Conservation (phyloP, 2,113 vertebrate genomes). For the Poeciliopsis retropinna region DNA sequence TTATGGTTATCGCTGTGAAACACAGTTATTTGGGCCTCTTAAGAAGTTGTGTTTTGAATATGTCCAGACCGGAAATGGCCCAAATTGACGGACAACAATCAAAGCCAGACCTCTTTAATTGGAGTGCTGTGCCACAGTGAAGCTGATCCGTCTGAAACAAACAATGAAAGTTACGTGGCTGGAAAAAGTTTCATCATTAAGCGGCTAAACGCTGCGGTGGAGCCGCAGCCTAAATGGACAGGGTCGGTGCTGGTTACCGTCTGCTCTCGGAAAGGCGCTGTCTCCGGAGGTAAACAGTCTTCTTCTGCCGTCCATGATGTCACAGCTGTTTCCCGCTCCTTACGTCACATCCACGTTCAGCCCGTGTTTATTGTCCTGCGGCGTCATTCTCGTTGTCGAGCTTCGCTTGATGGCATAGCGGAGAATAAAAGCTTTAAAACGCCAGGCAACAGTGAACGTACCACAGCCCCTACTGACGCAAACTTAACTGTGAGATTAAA, state of each 20-base stretch:
- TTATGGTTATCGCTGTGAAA: not conserved
- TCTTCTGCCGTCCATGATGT: constrained; percentile 38
- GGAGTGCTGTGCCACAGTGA: constrained; percentile 58
- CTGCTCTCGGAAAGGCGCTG: not conserved
- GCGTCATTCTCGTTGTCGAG: not conserved
- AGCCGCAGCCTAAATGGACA: no score
- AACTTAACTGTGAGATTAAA: no score
- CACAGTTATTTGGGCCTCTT: not conserved
- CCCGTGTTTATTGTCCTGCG: not conserved
- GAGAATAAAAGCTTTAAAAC: not conserved
- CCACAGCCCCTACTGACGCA: not conserved
- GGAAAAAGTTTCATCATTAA: not conserved
- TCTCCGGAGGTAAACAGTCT: constrained; percentile 1
- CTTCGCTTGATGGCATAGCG: not conserved
- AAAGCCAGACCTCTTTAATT: constrained; percentile 34
- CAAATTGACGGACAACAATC: not conserved
- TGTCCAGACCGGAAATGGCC: not conserved
- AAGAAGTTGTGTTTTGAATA: not conserved
- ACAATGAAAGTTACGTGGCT: not conserved
- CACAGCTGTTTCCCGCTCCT: no score
- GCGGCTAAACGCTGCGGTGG: no score
- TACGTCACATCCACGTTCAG: not conserved
- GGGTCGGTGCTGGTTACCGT: constrained; percentile 32
- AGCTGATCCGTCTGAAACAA: constrained; percentile 35
- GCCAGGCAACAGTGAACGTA: no score